Base-by-base conservation (phyloP, 1,140 invertebrate genomes). In the Lamellibrachia luymesi region DNA sequence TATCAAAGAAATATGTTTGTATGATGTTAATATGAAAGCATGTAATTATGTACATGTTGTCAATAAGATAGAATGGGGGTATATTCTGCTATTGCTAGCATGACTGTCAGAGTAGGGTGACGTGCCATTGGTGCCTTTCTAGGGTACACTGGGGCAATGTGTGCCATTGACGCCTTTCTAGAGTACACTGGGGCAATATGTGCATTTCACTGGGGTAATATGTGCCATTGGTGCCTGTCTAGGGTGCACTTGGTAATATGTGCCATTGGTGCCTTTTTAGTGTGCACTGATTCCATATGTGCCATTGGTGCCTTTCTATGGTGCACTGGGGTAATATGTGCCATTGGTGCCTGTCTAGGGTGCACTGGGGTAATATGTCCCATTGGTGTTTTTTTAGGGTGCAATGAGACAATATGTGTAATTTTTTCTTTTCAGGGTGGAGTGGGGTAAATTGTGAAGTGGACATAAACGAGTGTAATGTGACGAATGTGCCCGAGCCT, bases 391-490 rank as follows among this genome's bases (percentile, higher is more conserved):
- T 90, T 90, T 27, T 90, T 27, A 17, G 17, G 89, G 17, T 17
- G 1, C 38, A 5, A 1, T 38, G 8, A n/a, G 6, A n/a, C 27
- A 80, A 22, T 22, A 80, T 80, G 64, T 51, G 13, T 2, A 0
- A 90, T 52, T 50, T 27, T 27, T 91, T 49, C 1, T 27, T 93
- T 91, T 17, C 90, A 38, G 94, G 94, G 22, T 95, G 92, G 92
- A 92, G 90, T 5, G 94, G 94, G 8, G 92, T 94, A 27, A 90
- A 93, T 38, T 95, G 95, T 94, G 94, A 94, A 22, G 50, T 92
- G 92, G 94, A 95, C 92, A 94, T 95, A 50, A 92, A 95, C 94
- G 95, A 95, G 91, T 95, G 95, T 93, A 51, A 64, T 51, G 89
- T 52, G 22, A 93, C 91, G 17, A 94, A 92, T 92, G 50, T 2